Conservation (phyloP, 1,140 invertebrate species). For the Trigoniulus corallinus region DNA sequence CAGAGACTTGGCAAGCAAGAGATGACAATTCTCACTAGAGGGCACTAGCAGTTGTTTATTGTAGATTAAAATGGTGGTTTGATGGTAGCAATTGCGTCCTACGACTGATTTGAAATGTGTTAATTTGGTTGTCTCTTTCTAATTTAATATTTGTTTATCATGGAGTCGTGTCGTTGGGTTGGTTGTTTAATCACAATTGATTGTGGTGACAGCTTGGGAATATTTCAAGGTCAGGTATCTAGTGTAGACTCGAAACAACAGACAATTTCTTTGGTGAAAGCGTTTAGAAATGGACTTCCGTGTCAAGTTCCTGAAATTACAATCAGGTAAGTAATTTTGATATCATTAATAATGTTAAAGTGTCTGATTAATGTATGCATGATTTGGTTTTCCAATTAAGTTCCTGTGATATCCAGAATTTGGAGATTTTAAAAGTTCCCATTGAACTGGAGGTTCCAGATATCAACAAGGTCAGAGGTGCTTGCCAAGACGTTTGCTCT, state of each 20-base stretch:
- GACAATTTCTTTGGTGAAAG: constrained; percentile 52
- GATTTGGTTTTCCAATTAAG: constrained; percentile 31
- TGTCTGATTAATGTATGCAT: constrained; percentile 8
- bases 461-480: too few species aligned
- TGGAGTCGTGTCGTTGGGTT: too few species aligned
- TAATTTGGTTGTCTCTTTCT: too few species aligned
- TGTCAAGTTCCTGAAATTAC: constrained; percentile 35
- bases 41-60: too few species aligned
- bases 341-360: constrained; percentile 7
- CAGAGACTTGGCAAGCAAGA: too few species aligned
- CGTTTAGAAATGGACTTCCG: constrained; percentile 64
- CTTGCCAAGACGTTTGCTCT: too few species aligned
- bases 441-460: too few species aligned
- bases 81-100: too few species aligned
- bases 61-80: too few species aligned
- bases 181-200: constrained; percentile 61
- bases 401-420: constrained; percentile 37
- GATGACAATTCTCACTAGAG: too few species aligned
- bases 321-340: constrained; percentile 27
- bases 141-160: too few species aligned
- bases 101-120: too few species aligned
- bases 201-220: constrained; percentile 44
- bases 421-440: constrained; percentile 40
- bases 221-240: constrained; percentile 61
- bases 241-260: constrained; percentile 42